Evolutionary conservation across 2,888 invertebrate genomes (phyloP).

Genomic region (Stratiomys singularior): DNA sequence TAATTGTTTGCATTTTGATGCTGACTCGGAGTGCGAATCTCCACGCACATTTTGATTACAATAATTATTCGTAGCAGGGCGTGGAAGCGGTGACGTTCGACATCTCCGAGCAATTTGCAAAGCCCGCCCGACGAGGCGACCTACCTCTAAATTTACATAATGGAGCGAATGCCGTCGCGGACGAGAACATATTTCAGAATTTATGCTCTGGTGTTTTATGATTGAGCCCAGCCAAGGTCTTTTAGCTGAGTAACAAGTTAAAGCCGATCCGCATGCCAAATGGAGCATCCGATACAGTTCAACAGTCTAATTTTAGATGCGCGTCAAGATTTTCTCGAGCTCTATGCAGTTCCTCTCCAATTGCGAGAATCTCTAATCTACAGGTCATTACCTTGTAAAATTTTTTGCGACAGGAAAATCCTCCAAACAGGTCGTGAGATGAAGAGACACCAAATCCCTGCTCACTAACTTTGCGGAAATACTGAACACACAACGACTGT

Average conservation of each 20-base stretch:
- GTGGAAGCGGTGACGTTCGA: slow-evolving; percentile 24
- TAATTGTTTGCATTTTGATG: not conserved
- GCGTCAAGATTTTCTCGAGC: no score
- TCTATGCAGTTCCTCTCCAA: not conserved
- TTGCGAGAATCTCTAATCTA: not conserved
- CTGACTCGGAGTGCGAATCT: not conserved
- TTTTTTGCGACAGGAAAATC: not conserved
- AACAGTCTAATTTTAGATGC: slow-evolving; percentile 9
- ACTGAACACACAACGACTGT: slow-evolving; percentile 1
- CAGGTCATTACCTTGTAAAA: slow-evolving; percentile 26
- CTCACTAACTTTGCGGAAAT: slow-evolving; percentile 6
- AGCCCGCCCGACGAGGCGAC: not conserved
- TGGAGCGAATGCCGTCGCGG: not conserved
- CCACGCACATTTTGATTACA: not conserved
- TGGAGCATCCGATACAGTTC: slow-evolving; percentile 12
- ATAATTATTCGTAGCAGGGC: not conserved
- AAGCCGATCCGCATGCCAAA: slow-evolving; percentile 2
- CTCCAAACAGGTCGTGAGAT: slow-evolving; percentile 1
- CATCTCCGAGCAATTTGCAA: not conserved
- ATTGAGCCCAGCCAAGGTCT: slow-evolving; percentile 24
- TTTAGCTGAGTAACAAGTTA: not conserved
- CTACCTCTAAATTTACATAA: slow-evolving; percentile 27
- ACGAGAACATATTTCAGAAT: not conserved
- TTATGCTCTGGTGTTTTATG: slow-evolving; percentile 33
- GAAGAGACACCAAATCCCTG: not conserved